Evolutionary conservation across 2,888 invertebrate genomes (phyloP).

Genomic region (Orthosia cruda): DNA sequence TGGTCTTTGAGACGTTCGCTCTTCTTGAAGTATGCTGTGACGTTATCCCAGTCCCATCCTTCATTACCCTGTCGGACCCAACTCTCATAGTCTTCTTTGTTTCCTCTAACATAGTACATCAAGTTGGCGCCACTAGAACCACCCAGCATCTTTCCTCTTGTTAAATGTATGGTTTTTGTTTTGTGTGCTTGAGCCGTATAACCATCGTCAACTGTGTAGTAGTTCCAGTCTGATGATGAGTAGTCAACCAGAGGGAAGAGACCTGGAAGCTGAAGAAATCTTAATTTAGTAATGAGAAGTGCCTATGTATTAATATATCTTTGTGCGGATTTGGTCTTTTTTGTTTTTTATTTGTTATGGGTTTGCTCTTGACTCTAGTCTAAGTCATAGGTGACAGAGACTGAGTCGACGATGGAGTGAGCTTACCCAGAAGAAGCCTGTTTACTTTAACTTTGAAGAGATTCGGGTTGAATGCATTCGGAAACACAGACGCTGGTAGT

Average conservation of each 20-base stretch:
- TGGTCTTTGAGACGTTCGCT: conserved; percentile 65
- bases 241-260: background rate
- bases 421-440: too few relatives aligned
- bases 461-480: too few relatives aligned
- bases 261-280: background rate
- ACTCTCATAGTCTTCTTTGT: conserved; percentile 91
- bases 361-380: too few relatives aligned
- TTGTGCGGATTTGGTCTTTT: too few relatives aligned
- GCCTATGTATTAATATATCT: too few relatives aligned
- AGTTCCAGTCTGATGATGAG: conserved; percentile 54
- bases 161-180: conserved; percentile 76
- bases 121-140: conserved; percentile 93
- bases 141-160: conserved; percentile 93
- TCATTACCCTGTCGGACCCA: conserved; percentile 93
- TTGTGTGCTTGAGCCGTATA: conserved; percentile 70
- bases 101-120: conserved; percentile 93
- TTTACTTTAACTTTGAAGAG: too few relatives aligned
- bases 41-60: conserved; percentile 74
- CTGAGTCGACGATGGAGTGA: too few relatives aligned
- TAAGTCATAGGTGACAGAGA: too few relatives aligned
- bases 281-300: too few relatives aligned
- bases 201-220: conserved; percentile 68
- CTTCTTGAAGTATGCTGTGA: conserved; percentile 38
- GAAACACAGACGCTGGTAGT: too few relatives aligned
- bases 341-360: too few relatives aligned